These are phyloP conservation scores for Platygyra sinensis DNA, from an alignment of 64 coral and sea anemone species.

Conservation along the genomic window DNA sequence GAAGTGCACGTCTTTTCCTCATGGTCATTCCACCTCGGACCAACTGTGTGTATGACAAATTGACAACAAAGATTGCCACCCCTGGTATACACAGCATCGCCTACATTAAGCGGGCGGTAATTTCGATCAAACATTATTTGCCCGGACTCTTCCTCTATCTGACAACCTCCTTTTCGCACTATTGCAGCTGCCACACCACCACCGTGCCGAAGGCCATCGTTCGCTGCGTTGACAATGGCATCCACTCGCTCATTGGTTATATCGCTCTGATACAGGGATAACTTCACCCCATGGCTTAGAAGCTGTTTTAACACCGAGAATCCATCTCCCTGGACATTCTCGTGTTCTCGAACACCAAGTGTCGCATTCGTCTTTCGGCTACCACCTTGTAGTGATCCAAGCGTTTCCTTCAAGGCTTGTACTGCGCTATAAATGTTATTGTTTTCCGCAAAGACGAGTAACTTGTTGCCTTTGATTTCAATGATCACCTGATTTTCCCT, in stretches of 20 bases:
- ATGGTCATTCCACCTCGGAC: conserved; percentile 54
- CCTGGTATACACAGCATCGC: conserved; percentile 6
- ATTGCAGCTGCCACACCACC: conserved; percentile 63
- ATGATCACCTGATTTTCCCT: not conserved
- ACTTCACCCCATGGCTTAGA: conserved; percentile 9
- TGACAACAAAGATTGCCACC: conserved; percentile 44
- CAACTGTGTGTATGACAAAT: conserved; percentile 68
- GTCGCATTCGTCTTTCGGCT: not conserved
- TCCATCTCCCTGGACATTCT: too few relatives aligned
- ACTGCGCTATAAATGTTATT: not conserved
- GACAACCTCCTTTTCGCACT: conserved; percentile 32
- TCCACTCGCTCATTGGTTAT: conserved; percentile 58
- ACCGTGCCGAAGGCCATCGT: conserved; percentile 20
- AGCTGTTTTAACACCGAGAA: too few relatives aligned
- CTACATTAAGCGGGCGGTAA: not conserved
- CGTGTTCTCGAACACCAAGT: too few relatives aligned
- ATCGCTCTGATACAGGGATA: conserved; percentile 60
- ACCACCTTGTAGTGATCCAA: not conserved
- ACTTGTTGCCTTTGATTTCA: not conserved
- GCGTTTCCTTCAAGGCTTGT: conserved; percentile 4
- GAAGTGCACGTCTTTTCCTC: conserved; percentile 6
- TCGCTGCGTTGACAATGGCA: conserved; percentile 66
- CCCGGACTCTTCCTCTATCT: conserved; percentile 25
- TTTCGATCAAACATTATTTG: not conserved
- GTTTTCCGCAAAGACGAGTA: conserved; percentile 19